phyloP scores from a whole-genome alignment of 2,888 invertebrate species.

The Lepas anatifera region DNA sequence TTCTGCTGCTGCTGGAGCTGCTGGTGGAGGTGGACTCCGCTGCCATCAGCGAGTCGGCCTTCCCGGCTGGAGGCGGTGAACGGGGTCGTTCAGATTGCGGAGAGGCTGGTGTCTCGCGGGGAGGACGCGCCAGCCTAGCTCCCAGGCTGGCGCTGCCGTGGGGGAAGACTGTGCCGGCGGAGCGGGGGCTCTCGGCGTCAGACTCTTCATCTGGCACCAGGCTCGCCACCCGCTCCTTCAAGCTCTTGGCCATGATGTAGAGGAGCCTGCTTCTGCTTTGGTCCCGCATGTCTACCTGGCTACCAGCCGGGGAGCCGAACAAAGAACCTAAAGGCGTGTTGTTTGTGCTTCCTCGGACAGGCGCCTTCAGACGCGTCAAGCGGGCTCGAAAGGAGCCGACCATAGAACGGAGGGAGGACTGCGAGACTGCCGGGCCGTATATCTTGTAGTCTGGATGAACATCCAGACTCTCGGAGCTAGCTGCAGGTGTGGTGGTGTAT shows the following conservation, averaged over 20 bases:
- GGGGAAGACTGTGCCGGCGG: slow-evolving; percentile 40
- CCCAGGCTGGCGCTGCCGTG: slow-evolving; percentile 63
- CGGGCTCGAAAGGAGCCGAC: slow-evolving; percentile 20
- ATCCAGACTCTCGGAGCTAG: slow-evolving; percentile 42
- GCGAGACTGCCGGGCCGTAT: slow-evolving; percentile 46
- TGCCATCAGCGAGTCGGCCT: no score
- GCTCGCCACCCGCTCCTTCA: slow-evolving; percentile 32
- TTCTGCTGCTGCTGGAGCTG: no score
- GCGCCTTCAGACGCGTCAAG: slow-evolving; percentile 21
- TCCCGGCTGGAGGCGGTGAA: slow-evolving; percentile 33
- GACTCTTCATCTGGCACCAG: slow-evolving; percentile 28
- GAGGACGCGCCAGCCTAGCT: slow-evolving; percentile 59
- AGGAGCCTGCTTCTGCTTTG: slow-evolving; percentile 27
- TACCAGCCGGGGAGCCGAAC: slow-evolving; percentile 2
- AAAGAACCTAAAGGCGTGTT: neutral
- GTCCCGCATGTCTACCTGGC: slow-evolving; percentile 16
- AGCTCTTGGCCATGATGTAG: slow-evolving; percentile 32
- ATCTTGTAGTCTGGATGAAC: slow-evolving; percentile 67
- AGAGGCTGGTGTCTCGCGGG: slow-evolving; percentile 62
- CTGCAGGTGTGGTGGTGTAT: slow-evolving; percentile 32
- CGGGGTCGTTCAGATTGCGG: slow-evolving; percentile 44
- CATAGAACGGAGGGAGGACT: slow-evolving; percentile 30
- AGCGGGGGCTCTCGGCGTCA: slow-evolving; percentile 14
- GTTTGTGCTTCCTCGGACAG: slow-evolving; percentile 1
- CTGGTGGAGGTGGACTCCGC: no score